phyloP scores from a whole-genome alignment of 1,140 invertebrate genomes.

The Thaumatotibia leucotreta region DNA sequence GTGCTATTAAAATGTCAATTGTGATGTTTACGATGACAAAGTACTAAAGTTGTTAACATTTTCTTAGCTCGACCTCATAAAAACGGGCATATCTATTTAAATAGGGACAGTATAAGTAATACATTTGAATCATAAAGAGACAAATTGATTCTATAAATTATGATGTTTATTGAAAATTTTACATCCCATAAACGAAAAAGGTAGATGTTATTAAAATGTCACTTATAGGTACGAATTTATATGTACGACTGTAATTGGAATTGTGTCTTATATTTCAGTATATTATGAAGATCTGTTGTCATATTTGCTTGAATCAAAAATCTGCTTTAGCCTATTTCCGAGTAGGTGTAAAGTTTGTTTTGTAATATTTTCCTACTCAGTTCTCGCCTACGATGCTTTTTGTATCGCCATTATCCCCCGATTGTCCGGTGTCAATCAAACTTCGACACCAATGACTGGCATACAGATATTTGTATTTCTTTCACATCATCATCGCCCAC shows the following conservation, averaged over 20 bases:
- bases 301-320: no score
- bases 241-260: no score
- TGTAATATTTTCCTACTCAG: constrained; percentile 13
- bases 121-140: not conserved
- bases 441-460: constrained; percentile 26
- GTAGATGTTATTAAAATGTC: no score
- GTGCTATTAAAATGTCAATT: not conserved
- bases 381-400: constrained; percentile 33
- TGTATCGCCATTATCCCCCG: constrained; percentile 24
- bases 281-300: no score
- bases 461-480: constrained; percentile 29
- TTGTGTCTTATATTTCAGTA: no score
- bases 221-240: no score
- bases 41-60: not conserved
- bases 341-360: constrained; percentile 16
- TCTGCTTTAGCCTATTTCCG: no score
- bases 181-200: no score
- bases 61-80: not conserved
- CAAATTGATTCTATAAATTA: no score
- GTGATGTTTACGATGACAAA: not conserved
- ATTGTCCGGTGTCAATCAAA: constrained; percentile 29
- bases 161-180: no score
- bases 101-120: not conserved
- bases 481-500: constrained; percentile 27
- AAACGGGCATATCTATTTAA: not conserved